Evolutionary conservation across 2,797 vertebrate genomes (phyloP), one percentile per base, ranked within the genome.

Genomic region (Tarsius wallacei): DNA sequence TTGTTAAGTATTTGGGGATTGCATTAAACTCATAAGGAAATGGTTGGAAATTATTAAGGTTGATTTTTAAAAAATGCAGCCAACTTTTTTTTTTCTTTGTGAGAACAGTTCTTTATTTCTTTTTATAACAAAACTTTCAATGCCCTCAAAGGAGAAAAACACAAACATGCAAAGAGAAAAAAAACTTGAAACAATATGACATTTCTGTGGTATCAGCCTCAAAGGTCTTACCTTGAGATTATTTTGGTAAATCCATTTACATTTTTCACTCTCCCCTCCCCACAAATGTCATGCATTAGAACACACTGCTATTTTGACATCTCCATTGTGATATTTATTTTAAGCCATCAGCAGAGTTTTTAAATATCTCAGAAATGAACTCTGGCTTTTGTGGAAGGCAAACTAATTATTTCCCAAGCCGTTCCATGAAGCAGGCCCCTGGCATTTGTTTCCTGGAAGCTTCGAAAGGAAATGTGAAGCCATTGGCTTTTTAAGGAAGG

Each of bases 251-350:
- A 94, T 74, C 84, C 70, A 47, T 88, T 96, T 96, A 86, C 91
- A 89, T 93, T 77, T 97, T 93, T 86, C 47, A 31, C n/a, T 63
- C 57, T 16, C 33, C 16, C 11, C 10, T 24, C 61, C 33, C 61
- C n/a, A 11, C 81, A 83, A 82, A 76, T 68, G 90, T 89, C 97
- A 93, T 63, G n/a, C 68, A 59, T 77, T 86, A 77, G 87, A 96
- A 84, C 22, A 17, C 47, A 59, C 26, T 51, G 93, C 88, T 97
- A 59, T 96, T 97, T 91, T 95, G 93, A 96, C 74, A 26, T 97
- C 90, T 97, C 97, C 91, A 95, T 91, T 97, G 97, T 97, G 96
- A 70, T 97, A 87, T 96, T 97, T 98, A 97, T 98, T 98, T 97
- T 96, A 97, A 97, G 96, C 95, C 96, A 86, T 92, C 90, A 90